Evolutionary conservation across 2,888 invertebrate species (phyloP), one percentile per base, ranked within the genome.

Genomic region (Megastigmus dorsalis): DNA sequence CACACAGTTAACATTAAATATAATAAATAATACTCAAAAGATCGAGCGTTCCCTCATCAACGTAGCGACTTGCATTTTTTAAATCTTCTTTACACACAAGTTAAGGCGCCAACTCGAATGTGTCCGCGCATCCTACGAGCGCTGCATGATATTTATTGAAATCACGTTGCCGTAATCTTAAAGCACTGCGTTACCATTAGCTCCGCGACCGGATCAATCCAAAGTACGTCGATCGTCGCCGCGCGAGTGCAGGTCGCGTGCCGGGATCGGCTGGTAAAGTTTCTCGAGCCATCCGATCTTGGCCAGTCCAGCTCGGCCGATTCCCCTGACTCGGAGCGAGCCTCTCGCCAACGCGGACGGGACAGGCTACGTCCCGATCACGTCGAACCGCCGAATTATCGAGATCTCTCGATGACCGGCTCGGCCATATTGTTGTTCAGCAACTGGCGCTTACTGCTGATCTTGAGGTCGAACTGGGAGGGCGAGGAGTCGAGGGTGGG

Each of bases 391-490:
- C n/a, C n/a, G n/a, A n/a, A n/a, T n/a, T n/a, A n/a, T n/a, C n/a
- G 91, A 89, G 80, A 92, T 90, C 83, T 90, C 83, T 91, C 91
- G 77, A 92, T 90, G 57, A 90, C 89, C 72, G 90, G 90, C 79
- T 92, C 92, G 2, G 87, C 80, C 13, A 87, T 88, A 83, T 92
- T 92, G 82, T 92, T 92, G 81, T 91, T 92, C 65, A 91, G 84
- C 72, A 90, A 84, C 78, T 91, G 90, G 62, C 91, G 90, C 74
- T 90, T 90, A 78, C 89, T 89, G 73, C 84, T 80, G 36, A 87
- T 75, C 71, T 85, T 85, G 3, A 87, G 78, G 18, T 86, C 87
- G 76, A 83, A 87, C 62, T 82, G 83, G 0, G 85, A 81, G 0
- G 85, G 82, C 0, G 80, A 62, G 1, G 76, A 43, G 6, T 79